Base-by-base conservation (phyloP, 2,888 invertebrate species). In the Polia nebulosa region DNA sequence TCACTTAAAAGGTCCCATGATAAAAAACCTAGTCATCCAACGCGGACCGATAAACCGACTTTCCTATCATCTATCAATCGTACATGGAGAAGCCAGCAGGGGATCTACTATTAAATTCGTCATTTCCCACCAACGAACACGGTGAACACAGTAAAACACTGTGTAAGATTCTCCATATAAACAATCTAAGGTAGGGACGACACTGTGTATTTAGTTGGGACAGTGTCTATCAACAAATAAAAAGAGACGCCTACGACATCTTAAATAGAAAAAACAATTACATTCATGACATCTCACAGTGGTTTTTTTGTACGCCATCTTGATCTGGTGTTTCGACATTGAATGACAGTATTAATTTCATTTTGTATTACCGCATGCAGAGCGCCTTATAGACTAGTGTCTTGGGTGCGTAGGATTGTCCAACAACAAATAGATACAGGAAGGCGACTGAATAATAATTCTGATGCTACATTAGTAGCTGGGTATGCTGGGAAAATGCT, bases 11-110 rank as follows among this genome's bases (percentile, higher is more conserved):
- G 90, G 90, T 91, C 88, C 87, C 86, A 79, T 85, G 78, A 78
- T 85, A 88, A 90, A 91, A 92, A 92, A 90, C 87, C 87, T 85
- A 85, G 86, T 86, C 85, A 85, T 88, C 87, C 80, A 72, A 76
- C 47, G 77, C 84, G 84, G 78, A 84, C 87, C 90, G 89, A 91
- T 89, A 89, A 88, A 88, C 80, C 79, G 65, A 75, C 83, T 86
- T 81, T 85, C 88, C 87, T 94, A 94, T 94, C 94, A 89, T 89
- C 92, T 91, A 94, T 94, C 93, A 93, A 95, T 94, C 94, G 92
- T 91, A 92, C 91, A 90, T 92, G 88, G 88, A 84, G 80, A 81
- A 76, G 78, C 80, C 94, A 93, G 94, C 93, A 87, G 94, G 94
- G 87, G 90, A 61, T 86, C 88, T 86, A 76, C 89, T 92, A 91